Conservation (phyloP, 2,113 vertebrate genomes). For the rat (Rattus norvegicus) region GRCr8 NC_086036.1:32869001-32869500, state of each 20-base stretch:
- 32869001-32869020: conserved; percentile 33
- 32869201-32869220: neutral
- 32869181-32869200: neutral
- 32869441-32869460: too few relatives aligned
- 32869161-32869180: neutral
- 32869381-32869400: neutral
- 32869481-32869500: neutral
- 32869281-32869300: neutral
- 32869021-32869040: conserved; percentile 61
- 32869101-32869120: neutral
- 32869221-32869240: neutral
- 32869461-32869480: neutral
- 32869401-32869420: neutral
- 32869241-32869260: neutral
- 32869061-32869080: neutral
- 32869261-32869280: neutral
- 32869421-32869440: too few relatives aligned
- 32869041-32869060: conserved; percentile 12
- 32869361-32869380: too few relatives aligned
- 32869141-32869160: neutral
- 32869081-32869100: neutral
- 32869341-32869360: too few relatives aligned
- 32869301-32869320: neutral
- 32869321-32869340: neutral
- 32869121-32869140: neutral